These are phyloP conservation scores for Macrobrachium nipponense DNA, from an alignment of 1,140 invertebrate genomes.

Conservation along the genomic window DNA sequence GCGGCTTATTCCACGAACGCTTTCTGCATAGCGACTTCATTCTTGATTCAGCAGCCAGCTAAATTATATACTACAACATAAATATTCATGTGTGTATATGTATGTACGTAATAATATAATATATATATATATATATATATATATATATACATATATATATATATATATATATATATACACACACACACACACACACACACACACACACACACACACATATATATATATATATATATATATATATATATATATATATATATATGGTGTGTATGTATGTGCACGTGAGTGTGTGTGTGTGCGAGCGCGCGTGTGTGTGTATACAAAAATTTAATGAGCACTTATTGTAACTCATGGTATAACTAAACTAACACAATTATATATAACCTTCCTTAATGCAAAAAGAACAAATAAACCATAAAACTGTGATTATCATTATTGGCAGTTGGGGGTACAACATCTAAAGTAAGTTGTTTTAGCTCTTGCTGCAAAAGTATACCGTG, in stretches of 20 bases:
- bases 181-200: neutral
- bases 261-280: slow-evolving; percentile 9
- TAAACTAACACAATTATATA: no score
- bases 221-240: slow-evolving; percentile 17
- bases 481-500: no score
- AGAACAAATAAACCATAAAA: no score
- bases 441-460: neutral
- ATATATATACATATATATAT: slow-evolving; percentile 24
- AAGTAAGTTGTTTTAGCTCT: no score
- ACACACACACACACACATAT: neutral
- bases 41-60: neutral
- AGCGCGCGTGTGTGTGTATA: neutral
- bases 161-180: slow-evolving; percentile 22
- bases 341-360: no score
- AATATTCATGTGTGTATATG: no score
- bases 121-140: slow-evolving; percentile 16
- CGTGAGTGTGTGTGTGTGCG: slow-evolving; percentile 23
- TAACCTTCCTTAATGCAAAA: no score
- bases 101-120: no score
- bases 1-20: no score
- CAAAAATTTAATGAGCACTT: no score
- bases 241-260: slow-evolving; percentile 16
- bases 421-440: neutral
- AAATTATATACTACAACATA: no score
- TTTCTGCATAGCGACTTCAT: no score